These are phyloP conservation scores for Carettochelys insculpta DNA, from an alignment of 2,113 vertebrate genomes.

Conservation along the genomic window DNA sequence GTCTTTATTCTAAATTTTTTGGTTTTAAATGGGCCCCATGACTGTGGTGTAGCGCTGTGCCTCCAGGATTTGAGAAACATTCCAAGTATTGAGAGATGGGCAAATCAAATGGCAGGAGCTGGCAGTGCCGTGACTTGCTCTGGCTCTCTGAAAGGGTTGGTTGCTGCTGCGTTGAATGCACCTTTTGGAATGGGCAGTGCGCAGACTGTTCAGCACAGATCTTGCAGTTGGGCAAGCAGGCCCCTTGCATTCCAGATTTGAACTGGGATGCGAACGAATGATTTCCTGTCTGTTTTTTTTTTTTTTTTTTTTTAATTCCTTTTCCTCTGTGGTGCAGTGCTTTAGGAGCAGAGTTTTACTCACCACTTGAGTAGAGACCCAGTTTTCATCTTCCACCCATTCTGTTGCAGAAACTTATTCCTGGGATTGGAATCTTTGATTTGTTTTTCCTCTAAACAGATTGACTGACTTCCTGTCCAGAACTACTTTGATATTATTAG, in stretches of 20 bases:
- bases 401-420: neutral
- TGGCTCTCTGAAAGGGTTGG: neutral
- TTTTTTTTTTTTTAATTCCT: neutral
- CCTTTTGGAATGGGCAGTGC: neutral
- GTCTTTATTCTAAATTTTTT: neutral
- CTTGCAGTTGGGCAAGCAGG: neutral
- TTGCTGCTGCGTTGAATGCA: neutral
- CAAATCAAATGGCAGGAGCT: neutral
- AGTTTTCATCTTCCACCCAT: neutral
- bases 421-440: too few relatives aligned
- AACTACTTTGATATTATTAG: neutral
- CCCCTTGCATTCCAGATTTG: neutral
- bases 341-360: neutral
- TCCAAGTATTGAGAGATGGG: neutral
- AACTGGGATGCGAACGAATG: neutral
- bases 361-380: neutral
- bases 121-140: neutral
- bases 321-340: neutral
- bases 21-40: neutral
- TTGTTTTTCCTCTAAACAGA: neutral
- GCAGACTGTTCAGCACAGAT: neutral
- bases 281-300: too few relatives aligned
- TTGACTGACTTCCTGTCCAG: neutral
- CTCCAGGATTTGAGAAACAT: neutral
- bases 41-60: accelerated